Conservation (phyloP, 1,140 invertebrate species). For the Hydropsyche tenuis region DNA sequence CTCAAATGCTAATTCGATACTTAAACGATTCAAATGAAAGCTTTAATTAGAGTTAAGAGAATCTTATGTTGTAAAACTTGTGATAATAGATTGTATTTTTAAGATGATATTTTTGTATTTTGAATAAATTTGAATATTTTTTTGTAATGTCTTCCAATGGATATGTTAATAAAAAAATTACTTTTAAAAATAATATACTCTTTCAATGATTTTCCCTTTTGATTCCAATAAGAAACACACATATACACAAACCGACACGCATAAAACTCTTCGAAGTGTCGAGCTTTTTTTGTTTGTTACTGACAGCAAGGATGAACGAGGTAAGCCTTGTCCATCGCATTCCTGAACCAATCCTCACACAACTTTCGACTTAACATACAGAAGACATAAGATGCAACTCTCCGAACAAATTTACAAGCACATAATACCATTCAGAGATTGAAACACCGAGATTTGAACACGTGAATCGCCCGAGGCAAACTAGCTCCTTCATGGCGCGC, state of each 20-base stretch:
- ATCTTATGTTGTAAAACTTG: constrained; percentile 15
- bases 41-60: constrained; percentile 22
- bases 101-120: background rate
- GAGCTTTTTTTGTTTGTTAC: constrained; percentile 37
- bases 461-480: constrained; percentile 49
- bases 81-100: constrained; percentile 37
- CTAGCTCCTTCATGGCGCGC: constrained; percentile 44
- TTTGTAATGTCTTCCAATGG: constrained; percentile 45
- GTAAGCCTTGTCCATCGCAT: constrained; percentile 33
- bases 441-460: constrained; percentile 41
- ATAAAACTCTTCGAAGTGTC: constrained; percentile 33
- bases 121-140: background rate
- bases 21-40: constrained; percentile 17
- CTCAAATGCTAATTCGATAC: constrained; percentile 38
- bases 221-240: constrained; percentile 13
- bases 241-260: background rate
- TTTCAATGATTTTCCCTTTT: background rate
- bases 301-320: constrained; percentile 32
- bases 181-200: background rate
- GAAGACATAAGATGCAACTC: background rate
- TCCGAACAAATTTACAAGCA: background rate
- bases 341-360: constrained; percentile 29
- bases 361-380: background rate
- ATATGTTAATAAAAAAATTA: constrained; percentile 19
- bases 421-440: constrained; percentile 12